Conservation (phyloP, 1,140 invertebrate genomes). For the Cyrtorhinus lividipennis region DNA sequence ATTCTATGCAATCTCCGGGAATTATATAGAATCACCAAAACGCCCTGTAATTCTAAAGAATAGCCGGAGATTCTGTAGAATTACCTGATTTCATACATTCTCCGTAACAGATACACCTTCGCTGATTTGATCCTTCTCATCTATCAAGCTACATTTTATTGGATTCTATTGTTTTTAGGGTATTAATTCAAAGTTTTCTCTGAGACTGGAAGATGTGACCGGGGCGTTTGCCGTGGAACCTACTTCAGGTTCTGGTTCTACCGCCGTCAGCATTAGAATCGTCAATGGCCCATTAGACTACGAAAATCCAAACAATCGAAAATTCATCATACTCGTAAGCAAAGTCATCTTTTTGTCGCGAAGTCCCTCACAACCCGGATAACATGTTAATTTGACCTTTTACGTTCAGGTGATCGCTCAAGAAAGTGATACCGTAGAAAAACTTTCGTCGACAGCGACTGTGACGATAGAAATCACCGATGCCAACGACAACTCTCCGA, state of each 20-base stretch:
- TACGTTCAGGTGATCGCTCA: constrained; percentile 65
- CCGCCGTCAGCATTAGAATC: constrained; percentile 64
- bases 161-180: too few relatives aligned
- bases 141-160: too few relatives aligned
- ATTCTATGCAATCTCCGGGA: too few relatives aligned
- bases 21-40: too few relatives aligned
- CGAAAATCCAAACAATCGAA: constrained; percentile 81
- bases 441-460: constrained; percentile 69
- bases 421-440: constrained; percentile 58
- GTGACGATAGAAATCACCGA: constrained; percentile 69
- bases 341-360: background rate
- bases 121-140: too few relatives aligned
- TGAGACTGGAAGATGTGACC: constrained; percentile 61
- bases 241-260: constrained; percentile 55
- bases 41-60: too few relatives aligned
- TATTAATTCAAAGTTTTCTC: constrained; percentile 59
- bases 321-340: constrained; percentile 71
- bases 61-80: too few relatives aligned
- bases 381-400: too few relatives aligned
- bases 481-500: constrained; percentile 80
- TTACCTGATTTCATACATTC: too few relatives aligned
- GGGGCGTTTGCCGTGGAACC: constrained; percentile 74
- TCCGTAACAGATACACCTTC: too few relatives aligned
- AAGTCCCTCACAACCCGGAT: too few relatives aligned
- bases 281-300: constrained; percentile 65